Conservation (phyloP, 2,113 vertebrate genomes). For the Vireo altiloquus region DNA sequence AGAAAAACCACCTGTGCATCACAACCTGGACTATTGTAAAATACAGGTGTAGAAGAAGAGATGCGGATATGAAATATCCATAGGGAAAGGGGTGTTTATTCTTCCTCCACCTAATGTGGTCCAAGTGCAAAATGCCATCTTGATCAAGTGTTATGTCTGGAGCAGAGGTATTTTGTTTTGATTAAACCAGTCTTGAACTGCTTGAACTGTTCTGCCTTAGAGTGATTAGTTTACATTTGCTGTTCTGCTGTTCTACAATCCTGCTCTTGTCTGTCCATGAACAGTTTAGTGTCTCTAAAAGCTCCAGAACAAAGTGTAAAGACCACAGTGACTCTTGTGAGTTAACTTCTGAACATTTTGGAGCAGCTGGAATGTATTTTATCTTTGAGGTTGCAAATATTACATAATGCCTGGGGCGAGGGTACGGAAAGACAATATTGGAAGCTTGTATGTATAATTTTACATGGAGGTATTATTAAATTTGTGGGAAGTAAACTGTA, state of each 20-base stretch:
- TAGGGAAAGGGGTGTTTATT: not conserved
- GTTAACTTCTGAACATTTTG: not conserved
- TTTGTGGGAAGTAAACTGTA: not conserved
- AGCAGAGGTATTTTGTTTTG: not conserved
- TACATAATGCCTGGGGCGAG: not conserved
- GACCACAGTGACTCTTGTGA: not conserved
- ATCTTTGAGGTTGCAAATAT: not conserved
- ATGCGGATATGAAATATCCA: accelerated
- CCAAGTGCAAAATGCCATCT: not conserved
- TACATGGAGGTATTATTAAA: not conserved
- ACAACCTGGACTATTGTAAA: not conserved
- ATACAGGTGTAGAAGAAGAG: not conserved
- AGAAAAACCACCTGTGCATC: not conserved
- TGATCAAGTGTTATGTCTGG: not conserved
- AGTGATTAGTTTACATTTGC: not conserved
- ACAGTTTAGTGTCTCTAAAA: not conserved
- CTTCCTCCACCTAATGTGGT: not conserved
- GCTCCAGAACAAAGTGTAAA: not conserved
- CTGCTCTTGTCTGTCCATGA: not conserved
- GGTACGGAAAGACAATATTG: not conserved
- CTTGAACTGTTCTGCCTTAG: not conserved
- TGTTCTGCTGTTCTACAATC: not conserved
- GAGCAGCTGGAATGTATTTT: not conserved
- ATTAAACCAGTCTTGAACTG: not conserved
- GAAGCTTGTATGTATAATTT: not conserved